Percentiles rank a stretch among this genome's conserved stretches.
Evolutionary conservation across 2,797 vertebrate species (phyloP).

Genomic region (Micropoecilia bifurca): DNA sequence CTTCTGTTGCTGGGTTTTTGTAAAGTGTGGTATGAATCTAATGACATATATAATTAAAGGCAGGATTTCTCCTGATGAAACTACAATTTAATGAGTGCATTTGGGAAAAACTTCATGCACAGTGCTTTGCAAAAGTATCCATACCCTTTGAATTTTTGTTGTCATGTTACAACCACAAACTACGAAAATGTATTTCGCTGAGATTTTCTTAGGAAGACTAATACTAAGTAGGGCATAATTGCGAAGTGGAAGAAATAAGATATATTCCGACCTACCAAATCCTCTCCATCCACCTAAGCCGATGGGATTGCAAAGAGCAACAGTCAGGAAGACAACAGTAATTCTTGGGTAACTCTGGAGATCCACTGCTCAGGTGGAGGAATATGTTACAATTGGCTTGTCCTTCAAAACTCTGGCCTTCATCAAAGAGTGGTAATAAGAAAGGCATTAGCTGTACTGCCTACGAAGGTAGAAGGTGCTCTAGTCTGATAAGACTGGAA

Average conservation of each 20-base stretch:
- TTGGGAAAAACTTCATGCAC: background rate
- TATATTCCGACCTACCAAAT: background rate
- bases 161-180: background rate
- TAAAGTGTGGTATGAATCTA: background rate
- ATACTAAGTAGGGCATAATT: background rate
- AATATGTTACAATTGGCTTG: background rate
- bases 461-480: background rate
- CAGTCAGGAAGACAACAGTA: background rate
- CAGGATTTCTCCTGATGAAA: background rate
- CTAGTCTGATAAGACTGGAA: background rate
- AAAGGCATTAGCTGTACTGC: background rate
- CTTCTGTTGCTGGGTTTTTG: slow-evolving; percentile 37
- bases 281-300: background rate
- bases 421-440: background rate
- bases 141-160: background rate
- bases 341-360: background rate
- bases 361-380: background rate
- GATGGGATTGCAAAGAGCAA: background rate
- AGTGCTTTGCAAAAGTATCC: background rate
- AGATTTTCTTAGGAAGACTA: background rate
- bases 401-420: background rate
- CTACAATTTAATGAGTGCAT: background rate
- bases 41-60: background rate
- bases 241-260: background rate
- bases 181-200: background rate